These are phyloP conservation scores for Tragelaphus scriptus DNA, from an alignment of 2,113 vertebrate species.

Conservation along the genomic window DNA sequence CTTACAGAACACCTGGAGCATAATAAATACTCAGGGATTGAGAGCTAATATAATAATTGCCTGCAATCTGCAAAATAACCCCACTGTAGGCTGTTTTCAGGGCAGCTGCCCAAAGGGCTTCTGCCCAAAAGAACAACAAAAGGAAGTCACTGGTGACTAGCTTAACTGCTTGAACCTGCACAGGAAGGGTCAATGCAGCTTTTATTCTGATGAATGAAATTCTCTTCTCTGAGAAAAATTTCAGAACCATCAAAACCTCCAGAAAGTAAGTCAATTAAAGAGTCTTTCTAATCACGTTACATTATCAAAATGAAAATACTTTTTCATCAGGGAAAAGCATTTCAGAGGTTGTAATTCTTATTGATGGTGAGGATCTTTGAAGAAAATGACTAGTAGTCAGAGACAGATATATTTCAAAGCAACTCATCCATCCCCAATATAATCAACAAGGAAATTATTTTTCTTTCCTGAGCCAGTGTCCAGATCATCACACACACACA, in stretches of 20 bases:
- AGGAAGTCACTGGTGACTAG: not conserved
- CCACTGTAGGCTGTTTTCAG: not conserved
- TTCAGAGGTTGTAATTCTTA: constrained; percentile 63
- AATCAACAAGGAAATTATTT: constrained; percentile 67
- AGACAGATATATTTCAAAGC: constrained; percentile 71
- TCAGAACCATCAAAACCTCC: constrained; percentile 39
- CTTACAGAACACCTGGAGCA: not conserved
- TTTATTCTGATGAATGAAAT: constrained; percentile 12
- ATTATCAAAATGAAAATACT: constrained; percentile 72
- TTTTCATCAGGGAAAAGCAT: constrained; percentile 75
- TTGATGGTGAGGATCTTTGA: constrained; percentile 55
- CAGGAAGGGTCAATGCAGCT: not conserved
- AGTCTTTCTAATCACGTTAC: constrained; percentile 37
- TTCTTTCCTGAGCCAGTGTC: constrained; percentile 54
- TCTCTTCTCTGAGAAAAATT: not conserved
- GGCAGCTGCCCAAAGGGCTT: not conserved
- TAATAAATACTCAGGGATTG: not conserved
- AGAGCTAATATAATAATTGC: not conserved
- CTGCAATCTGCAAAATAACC: not conserved
- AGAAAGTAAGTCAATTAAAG: constrained; percentile 54
- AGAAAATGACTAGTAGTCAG: constrained; percentile 54
- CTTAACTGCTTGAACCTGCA: not conserved
- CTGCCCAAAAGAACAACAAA: not conserved
- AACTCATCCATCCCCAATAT: constrained; percentile 53
- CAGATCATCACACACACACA: not conserved